phyloP scores from a whole-genome alignment of 2,797 vertebrate species.

The Bucorvus abyssinicus region DNA sequence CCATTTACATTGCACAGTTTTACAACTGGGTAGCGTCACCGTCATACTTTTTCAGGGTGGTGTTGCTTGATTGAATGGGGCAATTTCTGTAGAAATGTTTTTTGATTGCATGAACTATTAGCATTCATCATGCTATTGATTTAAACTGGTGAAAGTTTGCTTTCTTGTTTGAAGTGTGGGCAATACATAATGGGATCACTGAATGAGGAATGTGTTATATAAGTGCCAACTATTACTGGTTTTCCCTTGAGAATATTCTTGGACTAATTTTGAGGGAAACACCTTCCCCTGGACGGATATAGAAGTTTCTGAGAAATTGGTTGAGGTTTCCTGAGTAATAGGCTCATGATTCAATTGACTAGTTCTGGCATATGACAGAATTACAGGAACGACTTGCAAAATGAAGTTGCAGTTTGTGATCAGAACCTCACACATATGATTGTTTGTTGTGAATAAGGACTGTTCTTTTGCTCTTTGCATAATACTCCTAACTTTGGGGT shows the following conservation, averaged over 20 bases:
- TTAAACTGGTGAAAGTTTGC: neutral
- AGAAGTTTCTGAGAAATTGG: neutral
- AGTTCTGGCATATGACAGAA: neutral
- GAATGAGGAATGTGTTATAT: neutral
- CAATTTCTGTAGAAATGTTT: neutral
- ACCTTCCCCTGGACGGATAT: neutral
- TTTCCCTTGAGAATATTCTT: neutral
- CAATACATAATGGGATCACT: neutral
- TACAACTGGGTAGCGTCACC: neutral
- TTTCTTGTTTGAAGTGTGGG: neutral
- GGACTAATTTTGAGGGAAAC: neutral
- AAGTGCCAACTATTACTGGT: neutral
- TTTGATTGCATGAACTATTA: neutral
- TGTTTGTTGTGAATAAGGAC: neutral
- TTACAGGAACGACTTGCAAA: neutral
- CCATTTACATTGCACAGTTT: neutral
- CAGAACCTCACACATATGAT: neutral
- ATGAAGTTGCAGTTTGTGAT: neutral
- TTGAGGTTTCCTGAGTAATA: neutral
- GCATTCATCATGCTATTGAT: neutral
- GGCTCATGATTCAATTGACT: neutral
- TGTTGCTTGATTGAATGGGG: neutral
- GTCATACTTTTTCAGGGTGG: constrained; percentile 5
- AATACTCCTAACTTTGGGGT: neutral
- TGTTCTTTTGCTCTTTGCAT: neutral